A percentile compares a stretch with the other conserved stretches of the same genome.
Evolutionary conservation across 2,797 vertebrate species (phyloP).

Genomic region (Semaprochilodus insignis): DNA sequence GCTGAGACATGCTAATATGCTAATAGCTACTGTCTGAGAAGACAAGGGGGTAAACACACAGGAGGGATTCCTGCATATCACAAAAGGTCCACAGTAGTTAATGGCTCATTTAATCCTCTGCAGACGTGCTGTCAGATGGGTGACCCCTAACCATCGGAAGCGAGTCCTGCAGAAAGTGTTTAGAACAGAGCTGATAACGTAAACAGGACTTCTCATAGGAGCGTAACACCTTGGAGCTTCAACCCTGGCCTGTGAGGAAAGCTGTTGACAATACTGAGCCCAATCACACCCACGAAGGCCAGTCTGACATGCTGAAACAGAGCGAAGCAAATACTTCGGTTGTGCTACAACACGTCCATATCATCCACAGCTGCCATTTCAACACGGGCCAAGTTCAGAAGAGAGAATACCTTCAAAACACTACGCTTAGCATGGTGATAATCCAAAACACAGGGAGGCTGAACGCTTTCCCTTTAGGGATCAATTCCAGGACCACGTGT

Average conservation of each 20-base stretch:
- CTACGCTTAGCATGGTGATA: not conserved
- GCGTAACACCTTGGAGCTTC: slow-evolving; percentile 4
- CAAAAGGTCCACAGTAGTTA: slow-evolving; percentile 5
- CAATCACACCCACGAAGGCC: slow-evolving; percentile 60
- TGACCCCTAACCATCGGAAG: slow-evolving; percentile 33
- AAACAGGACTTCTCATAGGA: slow-evolving; percentile 14
- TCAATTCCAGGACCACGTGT: slow-evolving; percentile 13
- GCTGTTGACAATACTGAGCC: slow-evolving; percentile 46
- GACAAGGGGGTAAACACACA: too few relatives aligned
- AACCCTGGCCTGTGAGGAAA: slow-evolving; percentile 26
- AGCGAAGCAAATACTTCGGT: slow-evolving; percentile 73
- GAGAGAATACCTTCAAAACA: slow-evolving; percentile 9
- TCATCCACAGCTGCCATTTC: slow-evolving; percentile 63
- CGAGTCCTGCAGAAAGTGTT: slow-evolving; percentile 12
- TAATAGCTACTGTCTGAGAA: too few relatives aligned
- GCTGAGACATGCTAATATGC: too few relatives aligned
- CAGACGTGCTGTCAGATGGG: not conserved
- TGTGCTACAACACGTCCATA: slow-evolving; percentile 73
- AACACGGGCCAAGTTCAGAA: slow-evolving; percentile 20
- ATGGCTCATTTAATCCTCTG: not conserved
- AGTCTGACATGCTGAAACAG: slow-evolving; percentile 75
- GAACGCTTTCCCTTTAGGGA: slow-evolving; percentile 17
- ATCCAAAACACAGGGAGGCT: slow-evolving; percentile 11
- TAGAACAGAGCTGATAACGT: slow-evolving; percentile 9
- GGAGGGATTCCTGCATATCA: too few relatives aligned